Evolutionary conservation across 2,797 vertebrate species (phyloP), one percentile per base, ranked within the genome.

Genomic region (Holocentrus rufus): DNA sequence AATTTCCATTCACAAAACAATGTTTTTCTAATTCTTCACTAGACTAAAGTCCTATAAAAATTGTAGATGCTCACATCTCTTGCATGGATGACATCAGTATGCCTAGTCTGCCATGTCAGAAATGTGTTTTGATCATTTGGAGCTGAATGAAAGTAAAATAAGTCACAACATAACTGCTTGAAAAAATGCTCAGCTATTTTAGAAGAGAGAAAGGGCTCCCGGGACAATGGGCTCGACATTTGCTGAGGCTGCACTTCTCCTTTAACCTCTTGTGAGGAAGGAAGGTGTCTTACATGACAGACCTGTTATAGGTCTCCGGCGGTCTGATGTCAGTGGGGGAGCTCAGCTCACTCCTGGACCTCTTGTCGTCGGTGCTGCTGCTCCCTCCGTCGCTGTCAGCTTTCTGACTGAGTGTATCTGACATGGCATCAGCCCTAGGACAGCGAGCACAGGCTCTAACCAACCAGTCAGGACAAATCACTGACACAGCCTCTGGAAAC

Each of bases 381-480:
- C 96, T 97, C 74, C 97, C 98, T 57, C 95, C 94, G 74, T 99
- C 97, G 14, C 98, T 98, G 93, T 98, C 97, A 0, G 95, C 95
- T 85, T 97, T 98, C 85, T 97, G 97, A 86, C 96, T 99, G 87
- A 97, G 89, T 0, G 95, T 94, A 65, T 98, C 97, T 0, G 97
- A 98, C 93, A 96, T 95, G 9, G 93, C 93, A 80, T 98, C 97
- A 47, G 95, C 95, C 94, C 97, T 99, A 77, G 54, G 52, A 80
- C 65, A 81, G 22, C 69, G 23, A 55, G 52, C 22, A 50, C 50
- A 53, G 10, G 6, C 18, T 56, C 30, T 60, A 58, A 50, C 57
- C 62, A 14, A 54, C 72, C 70, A 25, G 58, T 85, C 72, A 78
- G 59, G 50, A 64, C 62, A 25, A 64, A 70, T 60, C 56, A 56